Conservation (phyloP, 2,888 invertebrate genomes). For the Hedya salicella region DNA sequence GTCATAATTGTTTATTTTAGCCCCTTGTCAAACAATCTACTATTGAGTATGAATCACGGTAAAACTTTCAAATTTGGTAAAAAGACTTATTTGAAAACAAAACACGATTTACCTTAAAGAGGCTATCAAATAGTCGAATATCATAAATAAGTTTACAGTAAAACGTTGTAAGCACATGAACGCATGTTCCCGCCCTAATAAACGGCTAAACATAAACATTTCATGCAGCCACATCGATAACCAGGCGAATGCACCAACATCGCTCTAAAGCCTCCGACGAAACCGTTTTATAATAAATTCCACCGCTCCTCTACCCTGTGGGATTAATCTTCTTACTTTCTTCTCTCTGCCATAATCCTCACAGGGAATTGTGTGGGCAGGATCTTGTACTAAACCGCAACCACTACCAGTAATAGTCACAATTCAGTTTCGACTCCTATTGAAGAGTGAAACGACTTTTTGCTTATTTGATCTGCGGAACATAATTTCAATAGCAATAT, state of each 20-base stretch:
- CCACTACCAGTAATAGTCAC: constrained; percentile 53
- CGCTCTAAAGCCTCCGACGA: constrained; percentile 66
- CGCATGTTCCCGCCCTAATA: constrained; percentile 26
- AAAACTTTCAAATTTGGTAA: background rate
- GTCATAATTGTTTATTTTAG: no score
- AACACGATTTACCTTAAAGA: background rate
- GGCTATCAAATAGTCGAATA: constrained; percentile 14
- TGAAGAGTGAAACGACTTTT: background rate
- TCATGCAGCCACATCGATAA: constrained; percentile 59
- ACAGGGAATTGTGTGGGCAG: constrained; percentile 78
- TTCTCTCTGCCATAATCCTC: constrained; percentile 78
- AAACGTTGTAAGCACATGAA: constrained; percentile 25
- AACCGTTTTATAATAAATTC: constrained; percentile 82
- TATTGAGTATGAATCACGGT: background rate
- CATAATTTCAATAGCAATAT: background rate
- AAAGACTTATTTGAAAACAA: background rate
- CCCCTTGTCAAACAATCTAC: no score
- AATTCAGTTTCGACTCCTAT: constrained; percentile 33
- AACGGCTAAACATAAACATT: constrained; percentile 47
- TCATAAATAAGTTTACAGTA: constrained; percentile 41
- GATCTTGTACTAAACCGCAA: constrained; percentile 65
- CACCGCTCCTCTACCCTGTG: constrained; percentile 71
- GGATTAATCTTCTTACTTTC: constrained; percentile 84
- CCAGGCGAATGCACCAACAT: constrained; percentile 57
- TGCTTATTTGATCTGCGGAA: background rate